Conservation (phyloP, 2,797 vertebrate species). For the Clarias platycephalus region DNA sequence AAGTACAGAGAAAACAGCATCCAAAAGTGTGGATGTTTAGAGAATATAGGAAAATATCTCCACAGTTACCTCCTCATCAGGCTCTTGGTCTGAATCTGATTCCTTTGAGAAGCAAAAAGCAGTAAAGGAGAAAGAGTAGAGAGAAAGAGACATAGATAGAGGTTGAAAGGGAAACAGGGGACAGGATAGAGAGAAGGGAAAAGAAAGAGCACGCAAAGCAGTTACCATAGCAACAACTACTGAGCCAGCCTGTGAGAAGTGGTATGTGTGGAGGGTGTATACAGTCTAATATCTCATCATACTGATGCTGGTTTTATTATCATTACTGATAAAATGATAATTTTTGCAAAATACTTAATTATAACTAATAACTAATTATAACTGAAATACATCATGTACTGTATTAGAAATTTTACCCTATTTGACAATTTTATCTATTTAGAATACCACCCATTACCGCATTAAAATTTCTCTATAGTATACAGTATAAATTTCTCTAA, state of each 20-base stretch:
- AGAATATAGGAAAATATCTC: slow-evolving; percentile 55
- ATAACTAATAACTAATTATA: background rate
- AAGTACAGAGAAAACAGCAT: slow-evolving; percentile 22
- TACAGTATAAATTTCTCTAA: no score
- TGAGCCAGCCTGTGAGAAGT: slow-evolving; percentile 49
- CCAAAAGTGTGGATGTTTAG: slow-evolving; percentile 54
- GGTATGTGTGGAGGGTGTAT: slow-evolving; percentile 24
- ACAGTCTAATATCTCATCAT: background rate
- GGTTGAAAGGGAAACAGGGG: slow-evolving; percentile 56
- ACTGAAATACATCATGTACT: background rate
- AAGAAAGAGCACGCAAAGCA: slow-evolving; percentile 69
- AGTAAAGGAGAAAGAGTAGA: slow-evolving; percentile 70
- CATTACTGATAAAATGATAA: background rate
- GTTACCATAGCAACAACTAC: slow-evolving; percentile 63
- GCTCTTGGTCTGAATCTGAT: slow-evolving; percentile 96
- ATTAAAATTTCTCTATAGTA: no score
- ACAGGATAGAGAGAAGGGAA: slow-evolving; percentile 61
- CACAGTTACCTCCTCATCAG: slow-evolving; percentile 93
- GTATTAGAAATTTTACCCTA: background rate
- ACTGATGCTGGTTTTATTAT: background rate
- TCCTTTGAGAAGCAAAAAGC: slow-evolving; percentile 88
- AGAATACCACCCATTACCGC: background rate
- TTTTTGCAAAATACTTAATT: background rate
- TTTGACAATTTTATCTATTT: no score
- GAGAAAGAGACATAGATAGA: slow-evolving; percentile 60